phyloP scores from a whole-genome alignment of 2,797 vertebrate species.

The Melanotaenia maccullochi region DNA sequence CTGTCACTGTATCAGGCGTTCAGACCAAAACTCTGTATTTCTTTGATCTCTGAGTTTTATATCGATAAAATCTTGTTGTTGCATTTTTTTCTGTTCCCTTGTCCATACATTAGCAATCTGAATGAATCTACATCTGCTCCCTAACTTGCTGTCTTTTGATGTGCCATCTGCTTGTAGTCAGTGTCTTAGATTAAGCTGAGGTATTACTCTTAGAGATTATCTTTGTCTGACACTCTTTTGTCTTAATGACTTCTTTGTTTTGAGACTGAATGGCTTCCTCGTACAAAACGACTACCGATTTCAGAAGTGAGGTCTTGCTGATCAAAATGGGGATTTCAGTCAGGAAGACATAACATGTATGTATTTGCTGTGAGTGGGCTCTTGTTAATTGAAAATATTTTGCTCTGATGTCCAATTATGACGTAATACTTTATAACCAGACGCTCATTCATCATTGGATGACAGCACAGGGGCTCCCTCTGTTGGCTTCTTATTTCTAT shows the following conservation, averaged over 20 bases:
- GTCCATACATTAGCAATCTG: constrained; percentile 8
- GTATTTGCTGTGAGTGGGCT: constrained; percentile 21
- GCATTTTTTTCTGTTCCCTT: background rate
- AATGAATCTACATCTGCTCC: constrained; percentile 16
- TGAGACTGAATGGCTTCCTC: constrained; percentile 20
- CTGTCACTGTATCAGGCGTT: constrained; percentile 9
- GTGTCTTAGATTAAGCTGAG: constrained; percentile 59
- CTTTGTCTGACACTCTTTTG: constrained; percentile 48
- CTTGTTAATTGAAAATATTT: constrained; percentile 32
- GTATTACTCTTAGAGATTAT: constrained; percentile 63
- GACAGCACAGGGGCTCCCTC: constrained; percentile 63
- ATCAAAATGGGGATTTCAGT: constrained; percentile 11
- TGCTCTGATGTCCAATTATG: constrained; percentile 41
- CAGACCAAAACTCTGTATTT: constrained; percentile 4
- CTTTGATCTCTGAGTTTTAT: background rate
- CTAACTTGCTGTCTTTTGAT: constrained; percentile 45
- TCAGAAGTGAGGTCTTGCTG: background rate
- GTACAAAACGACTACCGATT: constrained; percentile 22
- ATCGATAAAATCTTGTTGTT: background rate
- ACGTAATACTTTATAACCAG: constrained; percentile 47
- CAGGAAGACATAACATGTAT: constrained; percentile 11
- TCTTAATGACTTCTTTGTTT: constrained; percentile 55
- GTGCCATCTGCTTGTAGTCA: constrained; percentile 68
- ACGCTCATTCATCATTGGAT: constrained; percentile 38
- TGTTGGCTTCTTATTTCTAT: constrained; percentile 45